Conservation (phyloP, 2,888 invertebrate species). For the Liopterus haemorrhoidalis region DNA sequence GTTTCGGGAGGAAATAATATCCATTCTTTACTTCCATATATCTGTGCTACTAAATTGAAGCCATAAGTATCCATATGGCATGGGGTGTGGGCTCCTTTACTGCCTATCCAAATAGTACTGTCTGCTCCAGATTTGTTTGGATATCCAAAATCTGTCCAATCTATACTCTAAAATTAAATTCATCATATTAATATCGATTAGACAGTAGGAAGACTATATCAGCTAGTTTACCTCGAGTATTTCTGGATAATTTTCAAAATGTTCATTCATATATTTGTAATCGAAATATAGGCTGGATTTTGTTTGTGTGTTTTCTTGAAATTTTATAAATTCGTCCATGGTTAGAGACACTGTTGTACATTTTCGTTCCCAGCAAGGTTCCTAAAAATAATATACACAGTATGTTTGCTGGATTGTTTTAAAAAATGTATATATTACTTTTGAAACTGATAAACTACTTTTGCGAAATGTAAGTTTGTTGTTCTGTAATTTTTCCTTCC, state of each 20-base stretch:
- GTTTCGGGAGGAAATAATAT: slow-evolving; percentile 78
- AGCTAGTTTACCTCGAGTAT: slow-evolving; percentile 51
- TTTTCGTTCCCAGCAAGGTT: slow-evolving; percentile 75
- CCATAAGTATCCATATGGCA: slow-evolving; percentile 94
- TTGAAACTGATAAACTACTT: slow-evolving; percentile 14
- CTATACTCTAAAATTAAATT: slow-evolving; percentile 44
- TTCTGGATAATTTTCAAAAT: slow-evolving; percentile 55
- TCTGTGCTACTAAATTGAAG: slow-evolving; percentile 84
- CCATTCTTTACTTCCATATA: slow-evolving; percentile 87
- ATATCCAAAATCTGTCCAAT: slow-evolving; percentile 70
- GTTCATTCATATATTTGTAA: slow-evolving; percentile 71
- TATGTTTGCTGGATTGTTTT: slow-evolving; percentile 5
- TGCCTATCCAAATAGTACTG: slow-evolving; percentile 85
- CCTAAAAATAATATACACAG: slow-evolving; percentile 37
- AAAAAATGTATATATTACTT: slow-evolving; percentile 13
- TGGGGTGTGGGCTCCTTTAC: slow-evolving; percentile 81
- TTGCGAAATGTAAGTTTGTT: slow-evolving; percentile 53
- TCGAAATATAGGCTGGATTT: slow-evolving; percentile 76
- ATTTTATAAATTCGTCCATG: slow-evolving; percentile 57
- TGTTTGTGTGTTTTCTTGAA: slow-evolving; percentile 39
- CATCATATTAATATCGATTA: no score
- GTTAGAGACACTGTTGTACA: slow-evolving; percentile 56
- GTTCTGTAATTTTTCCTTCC: slow-evolving; percentile 53
- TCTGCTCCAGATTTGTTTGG: slow-evolving; percentile 58
- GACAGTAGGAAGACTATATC: no score